Percentiles rank a stretch among this genome's conserved stretches.
Evolutionary conservation across 2,888 invertebrate genomes (phyloP).

Genomic region (Zootermopsis nevadensis): DNA sequence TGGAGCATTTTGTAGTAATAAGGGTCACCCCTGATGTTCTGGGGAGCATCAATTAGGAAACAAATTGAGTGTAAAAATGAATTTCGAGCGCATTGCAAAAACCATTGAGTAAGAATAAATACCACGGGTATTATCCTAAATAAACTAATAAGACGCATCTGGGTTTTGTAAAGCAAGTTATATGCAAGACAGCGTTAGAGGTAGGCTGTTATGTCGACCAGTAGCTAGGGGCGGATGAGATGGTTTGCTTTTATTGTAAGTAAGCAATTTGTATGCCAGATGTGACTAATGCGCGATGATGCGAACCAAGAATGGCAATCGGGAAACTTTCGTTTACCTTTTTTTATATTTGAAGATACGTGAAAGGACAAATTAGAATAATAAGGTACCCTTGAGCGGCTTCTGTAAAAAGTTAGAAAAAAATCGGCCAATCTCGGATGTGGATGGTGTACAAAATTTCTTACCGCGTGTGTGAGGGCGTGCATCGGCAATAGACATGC

Average conservation of each 20-base stretch:
- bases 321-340: neutral
- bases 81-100: too few relatives aligned
- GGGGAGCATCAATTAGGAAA: too few relatives aligned
- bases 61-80: too few relatives aligned
- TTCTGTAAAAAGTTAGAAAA: neutral
- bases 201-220: neutral
- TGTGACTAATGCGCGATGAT: slow-evolving; percentile 7
- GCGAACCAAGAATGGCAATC: slow-evolving; percentile 6
- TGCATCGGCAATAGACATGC: neutral
- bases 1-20: too few relatives aligned
- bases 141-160: too few relatives aligned
- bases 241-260: neutral
- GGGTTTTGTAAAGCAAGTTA: neutral
- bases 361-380: slow-evolving; percentile 16
- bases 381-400: neutral
- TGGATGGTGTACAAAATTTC: neutral
- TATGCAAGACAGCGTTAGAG: neutral
- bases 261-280: slow-evolving; percentile 19
- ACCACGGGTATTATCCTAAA: too few relatives aligned
- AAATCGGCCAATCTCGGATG: neutral
- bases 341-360: neutral
- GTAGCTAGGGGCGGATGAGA: neutral
- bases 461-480: neutral
- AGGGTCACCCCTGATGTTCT: too few relatives aligned
- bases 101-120: too few relatives aligned